Conservation (phyloP, 2,888 invertebrate genomes). For the Tachina fera region DNA sequence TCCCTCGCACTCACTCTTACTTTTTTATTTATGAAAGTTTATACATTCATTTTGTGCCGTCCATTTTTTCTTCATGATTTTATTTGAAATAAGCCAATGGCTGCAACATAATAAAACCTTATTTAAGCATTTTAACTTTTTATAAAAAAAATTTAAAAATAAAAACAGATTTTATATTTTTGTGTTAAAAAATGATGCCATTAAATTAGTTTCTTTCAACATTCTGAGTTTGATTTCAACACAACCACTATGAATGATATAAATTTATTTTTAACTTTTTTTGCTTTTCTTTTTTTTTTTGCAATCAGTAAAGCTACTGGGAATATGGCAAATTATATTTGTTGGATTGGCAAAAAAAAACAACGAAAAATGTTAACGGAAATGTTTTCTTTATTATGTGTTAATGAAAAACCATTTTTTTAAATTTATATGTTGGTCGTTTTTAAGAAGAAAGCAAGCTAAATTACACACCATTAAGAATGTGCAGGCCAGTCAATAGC, state of each 20-base stretch:
- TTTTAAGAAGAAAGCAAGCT: no score
- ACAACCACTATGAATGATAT: background rate
- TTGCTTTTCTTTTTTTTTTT: background rate
- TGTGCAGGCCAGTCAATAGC: no score
- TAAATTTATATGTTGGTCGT: no score
- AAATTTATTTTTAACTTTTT: background rate
- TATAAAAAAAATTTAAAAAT: background rate
- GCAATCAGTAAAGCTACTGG: no score
- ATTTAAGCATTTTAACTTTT: background rate
- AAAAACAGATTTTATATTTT: background rate
- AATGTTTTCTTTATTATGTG: background rate
- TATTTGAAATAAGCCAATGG: background rate
- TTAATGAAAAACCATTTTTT: no score
- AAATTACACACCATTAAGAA: no score
- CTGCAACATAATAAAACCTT: background rate
- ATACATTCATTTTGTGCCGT: background rate
- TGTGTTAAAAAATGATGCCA: slow-evolving; percentile 4
- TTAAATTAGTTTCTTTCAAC: slow-evolving; percentile 2
- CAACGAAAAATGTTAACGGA: background rate
- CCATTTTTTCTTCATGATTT: background rate
- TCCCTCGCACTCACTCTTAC: background rate
- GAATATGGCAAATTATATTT: no score
- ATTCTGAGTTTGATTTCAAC: background rate
- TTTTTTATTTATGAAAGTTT: background rate
- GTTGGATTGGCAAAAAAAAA: no score